phyloP scores from a whole-genome alignment of 2,113 vertebrate species.

The Colius striatus region DNA sequence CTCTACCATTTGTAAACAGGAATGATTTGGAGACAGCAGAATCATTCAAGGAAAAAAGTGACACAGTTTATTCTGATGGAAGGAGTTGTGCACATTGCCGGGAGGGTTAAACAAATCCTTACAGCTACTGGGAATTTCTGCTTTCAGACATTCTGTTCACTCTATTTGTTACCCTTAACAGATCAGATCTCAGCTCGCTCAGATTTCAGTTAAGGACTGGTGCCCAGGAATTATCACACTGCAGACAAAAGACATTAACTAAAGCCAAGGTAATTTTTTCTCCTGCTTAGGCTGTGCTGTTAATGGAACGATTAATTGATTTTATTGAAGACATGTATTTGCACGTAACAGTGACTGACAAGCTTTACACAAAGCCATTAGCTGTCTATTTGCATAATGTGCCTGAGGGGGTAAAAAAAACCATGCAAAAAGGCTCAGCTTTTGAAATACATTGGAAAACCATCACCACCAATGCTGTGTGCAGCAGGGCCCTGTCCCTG shows the following conservation, averaged over 20 bases:
- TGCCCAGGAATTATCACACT: conserved; percentile 2
- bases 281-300: not conserved
- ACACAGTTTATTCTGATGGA: not conserved
- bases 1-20: not conserved
- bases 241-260: conserved; percentile 39
- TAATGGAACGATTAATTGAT: conserved; percentile 26
- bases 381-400: not conserved
- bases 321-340: conserved; percentile 4
- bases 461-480: rapidly evolving
- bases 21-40: not conserved
- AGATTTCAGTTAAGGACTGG: conserved; percentile 28
- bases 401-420: not conserved
- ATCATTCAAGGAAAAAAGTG: not conserved
- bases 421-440: not conserved
- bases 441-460: not conserved
- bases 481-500: not conserved
- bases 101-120: not conserved
- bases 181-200: not conserved
- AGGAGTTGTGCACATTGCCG: not conserved
- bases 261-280: not conserved
- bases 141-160: not conserved
- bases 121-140: not conserved
- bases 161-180: not conserved
- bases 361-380: not conserved
- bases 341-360: not conserved